Evolutionary conservation across 2,888 invertebrate species (phyloP), one percentile per base, ranked within the genome.

Genomic region (Cheilosia urbana): DNA sequence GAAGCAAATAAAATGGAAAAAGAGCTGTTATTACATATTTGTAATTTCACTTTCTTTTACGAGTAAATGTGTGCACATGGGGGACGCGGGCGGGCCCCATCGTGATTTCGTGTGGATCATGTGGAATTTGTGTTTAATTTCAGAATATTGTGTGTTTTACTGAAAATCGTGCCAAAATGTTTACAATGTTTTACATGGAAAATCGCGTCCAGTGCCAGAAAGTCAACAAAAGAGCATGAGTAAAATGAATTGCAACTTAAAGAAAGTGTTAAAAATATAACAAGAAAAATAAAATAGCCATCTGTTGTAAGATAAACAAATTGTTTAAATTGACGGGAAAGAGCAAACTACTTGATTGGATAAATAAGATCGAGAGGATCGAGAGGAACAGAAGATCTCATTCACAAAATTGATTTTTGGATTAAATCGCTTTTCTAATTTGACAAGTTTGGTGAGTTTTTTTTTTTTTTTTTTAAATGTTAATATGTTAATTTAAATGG

Each of bases 11-110:
- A 27, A 13, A 45, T 53, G 60, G 7, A 45, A 34, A 84, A 63
- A 83, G 55, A 53, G 21, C 68, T 66, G 53, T 60, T 66, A 84
- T 80, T 84, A 80, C 84, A 84, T 80, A 79, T 80, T 84, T 84
- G 75, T 84, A 84, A 76, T 84, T 80, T 84, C 84, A 80, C 84
- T 80, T 84, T 84, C 84, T 84, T 84, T 75, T 80, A 27, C 17
- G 73, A 45, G 37, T 37, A 30, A 30, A 30, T 30, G 30, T 53
- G 69, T 75, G 66, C 79, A 66, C 79, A 75, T 84, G 79, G 73
- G 21, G 30, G 27, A 27, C 40, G 24, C 30, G 58, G 65, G 65
- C 19, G 30, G 49, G 66, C 40, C 51, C 7, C 24, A 17, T 58
- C 58, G 65, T 63, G 68, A 58, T 75, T 62, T 62, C 63, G 63